These are phyloP conservation scores for Tympanuchus pallidicinctus DNA, from an alignment of 2,113 vertebrate species.

Conservation along the genomic window DNA sequence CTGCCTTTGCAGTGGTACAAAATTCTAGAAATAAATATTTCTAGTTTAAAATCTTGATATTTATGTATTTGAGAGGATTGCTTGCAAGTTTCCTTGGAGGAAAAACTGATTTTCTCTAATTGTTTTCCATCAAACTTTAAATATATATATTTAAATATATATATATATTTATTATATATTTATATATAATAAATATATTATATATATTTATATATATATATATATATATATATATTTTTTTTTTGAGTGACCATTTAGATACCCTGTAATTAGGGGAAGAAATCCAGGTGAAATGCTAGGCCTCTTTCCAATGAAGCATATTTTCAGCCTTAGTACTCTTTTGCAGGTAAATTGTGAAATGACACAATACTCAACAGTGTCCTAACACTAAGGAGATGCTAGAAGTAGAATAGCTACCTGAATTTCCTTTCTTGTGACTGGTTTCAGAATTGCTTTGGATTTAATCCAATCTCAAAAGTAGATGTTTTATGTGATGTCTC, in stretches of 20 bases:
- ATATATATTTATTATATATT: no score
- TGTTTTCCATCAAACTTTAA: not conserved
- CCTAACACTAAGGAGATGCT: not conserved
- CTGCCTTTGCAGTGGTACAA: not conserved
- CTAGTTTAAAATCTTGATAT: not conserved
- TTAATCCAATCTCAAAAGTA: not conserved
- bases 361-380: not conserved
- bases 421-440: not conserved
- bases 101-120: not conserved
- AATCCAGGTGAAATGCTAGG: not conserved
- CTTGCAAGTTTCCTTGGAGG: no score
- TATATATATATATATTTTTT: no score
- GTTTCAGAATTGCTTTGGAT: not conserved
- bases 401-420: not conserved
- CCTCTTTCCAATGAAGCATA: fast-evolving
- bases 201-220: not conserved
- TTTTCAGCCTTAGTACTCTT: not conserved
- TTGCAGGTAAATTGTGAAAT: not conserved
- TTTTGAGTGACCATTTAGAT: not conserved
- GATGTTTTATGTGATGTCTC: not conserved
- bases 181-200: not conserved
- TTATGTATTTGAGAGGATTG: not conserved
- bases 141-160: not conserved
- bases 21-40: not conserved
- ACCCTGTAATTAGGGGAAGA: not conserved